Base-by-base conservation (phyloP, 2,113 vertebrate species). In the Tretioscincus oriximinensis region DNA sequence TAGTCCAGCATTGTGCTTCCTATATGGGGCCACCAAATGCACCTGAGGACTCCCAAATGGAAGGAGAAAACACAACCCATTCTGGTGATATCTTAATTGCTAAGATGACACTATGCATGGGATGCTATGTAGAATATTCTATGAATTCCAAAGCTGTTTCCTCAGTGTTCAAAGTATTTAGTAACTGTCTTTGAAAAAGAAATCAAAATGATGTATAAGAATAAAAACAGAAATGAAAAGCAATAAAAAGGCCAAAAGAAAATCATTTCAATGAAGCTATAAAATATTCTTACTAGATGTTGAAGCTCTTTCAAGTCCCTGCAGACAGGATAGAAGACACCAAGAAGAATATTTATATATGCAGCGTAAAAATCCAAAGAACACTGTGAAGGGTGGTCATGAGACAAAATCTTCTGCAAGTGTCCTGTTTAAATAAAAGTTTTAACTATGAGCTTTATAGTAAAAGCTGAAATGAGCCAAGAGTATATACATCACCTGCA, bases 321-420 rank as follows among this genome's bases (percentile, higher is more conserved):
- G 88, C 98, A 99, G 66, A 99, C 98, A 0, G 97, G 96, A 89
- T 97, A 99, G 90, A 99, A 99, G 83, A 99, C 98, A 77, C 98
- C 98, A 89, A 99, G 96, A 77, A 99, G 95, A 92, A 99, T 98
- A 92, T 98, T 99, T 90, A 99, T 96, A 90, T 97, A 99, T 3
- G 97, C 96, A 28, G 97, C 90, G 90, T 99, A 99, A 84, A 99
- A 96, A 81, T 99, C 98, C 2, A 95, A 91, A 0, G 98, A 97
- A 92, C 97, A 97, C 26, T 96, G 95, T 4, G 96, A 95, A 85
- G 97, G 97, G 92, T 90, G 90, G 90, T 98, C 96, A 66, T 92
- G 95, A 41, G 95, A 97, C 65, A 99, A 90, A 84, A 99, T 98
- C 93, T 97, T 97, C 84, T 97, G 97, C 81, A 99, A 95, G 82